phyloP scores from a whole-genome alignment of 2,888 invertebrate species.

The Xanthia icteritia region DNA sequence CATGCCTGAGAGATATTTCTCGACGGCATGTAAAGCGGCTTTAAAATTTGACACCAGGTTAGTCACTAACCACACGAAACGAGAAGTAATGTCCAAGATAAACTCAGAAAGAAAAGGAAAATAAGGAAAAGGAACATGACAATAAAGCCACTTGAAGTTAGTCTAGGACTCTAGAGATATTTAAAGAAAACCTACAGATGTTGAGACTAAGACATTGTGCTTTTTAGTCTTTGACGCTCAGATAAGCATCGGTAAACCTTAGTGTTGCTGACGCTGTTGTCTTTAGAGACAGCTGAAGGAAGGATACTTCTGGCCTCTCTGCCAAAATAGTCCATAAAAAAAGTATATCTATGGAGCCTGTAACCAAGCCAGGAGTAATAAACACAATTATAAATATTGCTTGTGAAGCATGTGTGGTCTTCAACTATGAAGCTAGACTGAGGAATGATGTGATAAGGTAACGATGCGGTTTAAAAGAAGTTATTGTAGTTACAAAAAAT shows the following conservation, averaged over 20 bases:
- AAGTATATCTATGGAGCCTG: neutral
- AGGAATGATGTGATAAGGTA: too few relatives aligned
- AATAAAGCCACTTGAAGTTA: neutral
- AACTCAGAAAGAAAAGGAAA: neutral
- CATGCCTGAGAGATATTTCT: too few relatives aligned
- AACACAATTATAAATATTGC: neutral
- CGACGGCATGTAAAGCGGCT: too few relatives aligned
- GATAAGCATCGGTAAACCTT: neutral
- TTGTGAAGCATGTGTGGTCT: too few relatives aligned
- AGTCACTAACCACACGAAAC: too few relatives aligned
- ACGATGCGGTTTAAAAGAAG: too few relatives aligned
- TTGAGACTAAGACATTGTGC: neutral
- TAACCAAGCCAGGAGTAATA: neutral
- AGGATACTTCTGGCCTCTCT: neutral
- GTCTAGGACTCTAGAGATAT: neutral
- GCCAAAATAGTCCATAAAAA: neutral
- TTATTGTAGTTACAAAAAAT: too few relatives aligned
- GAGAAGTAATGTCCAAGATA: neutral
- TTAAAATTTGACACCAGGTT: too few relatives aligned
- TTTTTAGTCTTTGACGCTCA: neutral
- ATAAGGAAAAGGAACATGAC: neutral
- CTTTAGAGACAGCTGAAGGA: neutral
- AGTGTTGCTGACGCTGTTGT: neutral
- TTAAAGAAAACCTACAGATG: neutral
- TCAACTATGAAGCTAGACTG: too few relatives aligned